Conservation (phyloP, 1,140 invertebrate genomes). For the Musca vetustissima region DNA sequence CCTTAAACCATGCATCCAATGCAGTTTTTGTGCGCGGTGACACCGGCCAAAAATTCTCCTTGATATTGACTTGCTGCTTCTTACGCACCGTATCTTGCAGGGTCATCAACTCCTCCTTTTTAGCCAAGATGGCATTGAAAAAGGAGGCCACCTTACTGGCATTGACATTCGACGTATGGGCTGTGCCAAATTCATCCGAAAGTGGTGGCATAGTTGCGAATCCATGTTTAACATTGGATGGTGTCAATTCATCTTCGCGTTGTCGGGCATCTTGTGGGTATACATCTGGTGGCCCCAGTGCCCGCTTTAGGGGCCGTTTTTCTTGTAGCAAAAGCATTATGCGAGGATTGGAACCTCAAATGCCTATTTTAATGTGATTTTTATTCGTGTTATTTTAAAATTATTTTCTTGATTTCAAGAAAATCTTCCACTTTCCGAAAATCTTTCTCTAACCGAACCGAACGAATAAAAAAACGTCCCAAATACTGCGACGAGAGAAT, state of each 20-base stretch:
- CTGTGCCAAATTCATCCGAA: conserved; percentile 92
- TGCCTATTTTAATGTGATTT: not conserved
- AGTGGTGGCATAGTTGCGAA: conserved; percentile 84
- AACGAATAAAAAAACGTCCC: too few relatives aligned
- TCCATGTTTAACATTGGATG: conserved; percentile 93
- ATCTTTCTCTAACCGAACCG: too few relatives aligned
- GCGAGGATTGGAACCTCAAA: not conserved
- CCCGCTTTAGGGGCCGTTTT: conserved; percentile 88
- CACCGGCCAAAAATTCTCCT: conserved; percentile 95
- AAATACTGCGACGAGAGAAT: too few relatives aligned
- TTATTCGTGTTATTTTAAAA: not conserved
- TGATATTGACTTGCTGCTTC: conserved; percentile 88
- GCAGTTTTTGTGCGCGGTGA: conserved; percentile 81
- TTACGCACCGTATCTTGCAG: conserved; percentile 89
- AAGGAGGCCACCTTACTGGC: conserved; percentile 84
- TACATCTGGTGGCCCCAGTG: conserved; percentile 95
- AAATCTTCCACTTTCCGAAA: too few relatives aligned
- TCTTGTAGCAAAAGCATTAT: conserved; percentile 61
- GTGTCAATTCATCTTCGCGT: conserved; percentile 95
- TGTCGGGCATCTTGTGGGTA: conserved; percentile 97
- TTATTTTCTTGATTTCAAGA: not conserved
- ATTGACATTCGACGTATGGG: conserved; percentile 85
- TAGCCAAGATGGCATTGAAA: conserved; percentile 85
- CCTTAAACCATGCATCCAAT: conserved; percentile 95
- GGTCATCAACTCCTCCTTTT: conserved; percentile 91